These are phyloP conservation scores for Ictidomys tridecemlineatus DNA, from an alignment of 2,113 vertebrate species.

Conservation along the genomic window DNA sequence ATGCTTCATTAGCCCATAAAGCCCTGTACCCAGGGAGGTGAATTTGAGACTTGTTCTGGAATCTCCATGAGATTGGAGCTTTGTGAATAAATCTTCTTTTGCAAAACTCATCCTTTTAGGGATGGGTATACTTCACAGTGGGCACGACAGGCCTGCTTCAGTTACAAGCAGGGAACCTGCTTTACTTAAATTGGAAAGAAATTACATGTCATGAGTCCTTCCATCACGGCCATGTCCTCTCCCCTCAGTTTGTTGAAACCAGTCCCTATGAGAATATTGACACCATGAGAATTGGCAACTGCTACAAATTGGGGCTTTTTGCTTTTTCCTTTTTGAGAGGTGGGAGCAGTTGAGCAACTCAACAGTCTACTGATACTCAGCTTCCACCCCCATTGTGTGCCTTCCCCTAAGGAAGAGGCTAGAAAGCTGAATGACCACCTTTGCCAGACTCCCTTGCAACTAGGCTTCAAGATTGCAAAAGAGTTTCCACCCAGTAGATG, in stretches of 20 bases:
- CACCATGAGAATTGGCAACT: background rate
- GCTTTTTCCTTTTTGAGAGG: background rate
- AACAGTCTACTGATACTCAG: background rate
- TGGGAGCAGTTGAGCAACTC: background rate
- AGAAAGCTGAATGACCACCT: background rate
- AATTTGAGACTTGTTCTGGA: background rate
- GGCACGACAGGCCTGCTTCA: background rate
- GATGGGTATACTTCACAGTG: background rate
- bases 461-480: background rate
- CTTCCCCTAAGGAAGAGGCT: background rate
- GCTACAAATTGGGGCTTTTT: background rate
- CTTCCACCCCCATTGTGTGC: background rate
- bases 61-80: background rate
- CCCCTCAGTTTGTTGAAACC: background rate
- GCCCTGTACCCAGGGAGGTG: background rate
- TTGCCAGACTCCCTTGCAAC: constrained; percentile 16
- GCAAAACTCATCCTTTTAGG: background rate
- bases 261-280: background rate
- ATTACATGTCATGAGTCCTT: background rate
- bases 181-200: background rate
- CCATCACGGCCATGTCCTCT: background rate
- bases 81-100: background rate
- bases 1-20: background rate
- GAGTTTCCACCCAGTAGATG: background rate
- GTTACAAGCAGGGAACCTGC: background rate